A percentile compares a stretch with the other conserved stretches of the same genome.
These are phyloP conservation scores for Aldabrachelys gigantea DNA, from an alignment of 2,113 vertebrate species.

Conservation along the genomic window DNA sequence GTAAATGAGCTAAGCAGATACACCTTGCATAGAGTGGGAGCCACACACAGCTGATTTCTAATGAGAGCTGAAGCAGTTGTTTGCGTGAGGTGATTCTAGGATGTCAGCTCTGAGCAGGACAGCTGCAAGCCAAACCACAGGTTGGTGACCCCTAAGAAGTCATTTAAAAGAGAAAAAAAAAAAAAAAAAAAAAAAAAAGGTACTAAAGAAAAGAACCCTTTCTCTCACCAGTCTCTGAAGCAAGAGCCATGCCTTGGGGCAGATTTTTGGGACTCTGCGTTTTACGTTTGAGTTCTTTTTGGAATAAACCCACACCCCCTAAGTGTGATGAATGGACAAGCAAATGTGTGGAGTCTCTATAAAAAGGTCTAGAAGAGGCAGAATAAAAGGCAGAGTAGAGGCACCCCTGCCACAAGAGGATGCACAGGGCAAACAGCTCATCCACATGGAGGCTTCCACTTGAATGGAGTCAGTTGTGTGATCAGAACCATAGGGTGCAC, in stretches of 20 bases:
- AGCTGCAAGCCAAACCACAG: not conserved
- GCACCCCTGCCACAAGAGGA: not conserved
- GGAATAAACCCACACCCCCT: not conserved
- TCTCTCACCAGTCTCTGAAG: not conserved
- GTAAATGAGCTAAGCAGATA: not conserved
- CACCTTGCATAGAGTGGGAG: not conserved
- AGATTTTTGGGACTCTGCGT: not conserved
- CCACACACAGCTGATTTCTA: not conserved
- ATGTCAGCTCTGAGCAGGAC: not conserved
- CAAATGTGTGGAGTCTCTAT: not conserved
- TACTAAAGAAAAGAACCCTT: not conserved
- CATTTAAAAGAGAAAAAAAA: not conserved
- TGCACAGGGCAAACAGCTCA: not conserved
- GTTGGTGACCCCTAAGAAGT: not conserved
- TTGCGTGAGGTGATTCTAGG: not conserved
- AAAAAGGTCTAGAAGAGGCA: not conserved
- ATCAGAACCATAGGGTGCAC: fast-evolving
- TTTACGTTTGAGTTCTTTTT: not conserved
- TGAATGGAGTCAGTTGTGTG: not conserved
- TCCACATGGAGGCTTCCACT: not conserved
- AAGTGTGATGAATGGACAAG: not conserved
- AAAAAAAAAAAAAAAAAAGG: not conserved
- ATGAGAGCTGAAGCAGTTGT: not conserved
- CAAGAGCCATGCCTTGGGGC: not conserved
- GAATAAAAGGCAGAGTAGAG: not conserved